These are phyloP conservation scores for Melipona bicolor DNA, from an alignment of 2,888 invertebrate genomes.

Conservation along the genomic window DNA sequence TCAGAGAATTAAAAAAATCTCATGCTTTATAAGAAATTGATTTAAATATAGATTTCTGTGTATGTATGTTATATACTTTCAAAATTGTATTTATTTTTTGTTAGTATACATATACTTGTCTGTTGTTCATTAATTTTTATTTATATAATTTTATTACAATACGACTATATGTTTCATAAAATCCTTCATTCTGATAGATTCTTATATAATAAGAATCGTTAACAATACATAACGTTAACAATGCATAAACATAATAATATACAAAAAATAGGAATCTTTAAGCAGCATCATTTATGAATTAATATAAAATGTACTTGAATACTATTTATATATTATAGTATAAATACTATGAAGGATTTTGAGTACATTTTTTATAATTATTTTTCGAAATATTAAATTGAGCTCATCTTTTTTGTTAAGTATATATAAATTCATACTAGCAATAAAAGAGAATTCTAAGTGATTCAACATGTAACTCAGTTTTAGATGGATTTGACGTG, in stretches of 20 bases:
- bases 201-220: conserved; percentile 26
- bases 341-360: conserved; percentile 16
- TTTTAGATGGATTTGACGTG: not conserved
- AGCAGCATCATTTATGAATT: not conserved
- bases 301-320: conserved; percentile 11
- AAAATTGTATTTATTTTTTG: conserved; percentile 15
- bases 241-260: conserved; percentile 19
- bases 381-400: not conserved
- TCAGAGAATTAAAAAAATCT: conserved; percentile 16
- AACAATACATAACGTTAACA: conserved; percentile 8
- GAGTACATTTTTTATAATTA: not conserved
- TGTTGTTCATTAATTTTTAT: conserved; percentile 8
- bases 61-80: not conserved
- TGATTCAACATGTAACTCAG: conserved; percentile 3
- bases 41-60: conserved; percentile 5
- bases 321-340: conserved; percentile 5
- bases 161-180: conserved; percentile 4
- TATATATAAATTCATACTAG: conserved; percentile 17
- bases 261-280: conserved; percentile 21
- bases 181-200: not conserved
- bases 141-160: conserved; percentile 16
- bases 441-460: not conserved
- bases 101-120: conserved; percentile 24
- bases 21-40: conserved; percentile 16
- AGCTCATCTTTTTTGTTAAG: not conserved